Percentiles rank a stretch among this genome's conserved stretches.
phyloP scores from a whole-genome alignment of 2,113 vertebrate species.

The Psophia crepitans region DNA sequence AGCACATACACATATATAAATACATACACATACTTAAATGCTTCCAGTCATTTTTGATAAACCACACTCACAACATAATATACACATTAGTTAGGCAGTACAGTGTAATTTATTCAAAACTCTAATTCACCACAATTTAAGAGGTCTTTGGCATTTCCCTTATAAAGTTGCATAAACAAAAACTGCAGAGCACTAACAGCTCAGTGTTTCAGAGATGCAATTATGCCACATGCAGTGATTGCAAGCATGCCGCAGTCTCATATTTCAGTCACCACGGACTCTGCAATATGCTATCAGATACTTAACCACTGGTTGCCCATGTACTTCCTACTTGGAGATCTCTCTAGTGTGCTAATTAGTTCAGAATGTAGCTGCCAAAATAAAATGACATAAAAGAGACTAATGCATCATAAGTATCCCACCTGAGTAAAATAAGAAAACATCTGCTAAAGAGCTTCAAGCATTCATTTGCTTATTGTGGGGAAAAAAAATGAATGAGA shows the following conservation, averaged over 20 bases:
- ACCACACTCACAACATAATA: neutral
- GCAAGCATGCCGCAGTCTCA: conserved; percentile 15
- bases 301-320: conserved; percentile 47
- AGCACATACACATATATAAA: neutral
- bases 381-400: neutral
- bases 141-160: conserved; percentile 42
- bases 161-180: conserved; percentile 27
- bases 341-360: conserved; percentile 44
- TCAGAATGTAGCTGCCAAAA: conserved; percentile 13
- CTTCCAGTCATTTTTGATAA: conserved; percentile 17
- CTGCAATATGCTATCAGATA: neutral
- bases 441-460: conserved; percentile 22
- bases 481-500: neutral
- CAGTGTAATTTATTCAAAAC: conserved; percentile 30
- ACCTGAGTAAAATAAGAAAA: conserved; percentile 35
- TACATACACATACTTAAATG: neutral
- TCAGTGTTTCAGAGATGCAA: conserved; percentile 57
- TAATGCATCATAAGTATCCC: conserved; percentile 18
- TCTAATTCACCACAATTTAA: conserved; percentile 30
- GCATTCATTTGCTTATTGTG: neutral
- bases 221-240: conserved; percentile 62
- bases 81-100: neutral
- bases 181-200: conserved; percentile 45
- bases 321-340: neutral
- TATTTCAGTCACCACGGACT: neutral